phyloP scores from a whole-genome alignment of 2,888 invertebrate genomes.

The Chloromyia formosa region DNA sequence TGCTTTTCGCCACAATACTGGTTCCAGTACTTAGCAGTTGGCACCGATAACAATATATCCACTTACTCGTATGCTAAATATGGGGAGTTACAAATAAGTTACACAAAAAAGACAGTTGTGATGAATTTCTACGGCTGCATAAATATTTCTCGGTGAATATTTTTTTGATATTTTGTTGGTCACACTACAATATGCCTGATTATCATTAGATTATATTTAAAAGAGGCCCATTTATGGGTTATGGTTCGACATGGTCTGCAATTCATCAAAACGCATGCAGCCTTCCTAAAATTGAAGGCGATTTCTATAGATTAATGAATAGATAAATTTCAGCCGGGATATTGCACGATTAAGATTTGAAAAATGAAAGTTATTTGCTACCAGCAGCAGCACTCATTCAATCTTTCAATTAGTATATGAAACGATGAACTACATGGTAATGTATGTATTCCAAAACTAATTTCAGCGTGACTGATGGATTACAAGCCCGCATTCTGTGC shows the following conservation, averaged over 20 bases:
- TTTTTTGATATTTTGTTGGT: neutral
- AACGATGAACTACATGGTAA: neutral
- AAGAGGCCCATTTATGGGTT: too few species aligned
- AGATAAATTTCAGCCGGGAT: too few species aligned
- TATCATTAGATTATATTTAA: too few species aligned
- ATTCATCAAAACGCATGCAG: too few species aligned
- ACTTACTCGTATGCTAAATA: slow-evolving; percentile 1
- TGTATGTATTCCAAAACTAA: neutral
- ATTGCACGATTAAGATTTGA: neutral
- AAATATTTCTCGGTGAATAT: neutral
- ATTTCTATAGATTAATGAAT: too few species aligned
- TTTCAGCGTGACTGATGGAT: neutral
- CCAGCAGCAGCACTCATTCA: too few species aligned
- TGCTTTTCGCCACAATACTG: neutral
- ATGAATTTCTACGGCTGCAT: slow-evolving; percentile 33
- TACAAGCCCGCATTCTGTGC: slow-evolving; percentile 1
- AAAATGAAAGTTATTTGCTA: slow-evolving; percentile 1
- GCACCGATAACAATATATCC: neutral
- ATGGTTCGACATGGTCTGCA: too few species aligned
- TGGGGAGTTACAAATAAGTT: slow-evolving; percentile 16
- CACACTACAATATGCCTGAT: too few species aligned
- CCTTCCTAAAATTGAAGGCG: too few species aligned
- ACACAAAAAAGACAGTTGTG: slow-evolving; percentile 6
- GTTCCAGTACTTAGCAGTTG: neutral
- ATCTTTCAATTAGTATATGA: too few species aligned